These are phyloP conservation scores for Mormoops blainvillei DNA, from an alignment of 2,113 vertebrate species.

Conservation along the genomic window DNA sequence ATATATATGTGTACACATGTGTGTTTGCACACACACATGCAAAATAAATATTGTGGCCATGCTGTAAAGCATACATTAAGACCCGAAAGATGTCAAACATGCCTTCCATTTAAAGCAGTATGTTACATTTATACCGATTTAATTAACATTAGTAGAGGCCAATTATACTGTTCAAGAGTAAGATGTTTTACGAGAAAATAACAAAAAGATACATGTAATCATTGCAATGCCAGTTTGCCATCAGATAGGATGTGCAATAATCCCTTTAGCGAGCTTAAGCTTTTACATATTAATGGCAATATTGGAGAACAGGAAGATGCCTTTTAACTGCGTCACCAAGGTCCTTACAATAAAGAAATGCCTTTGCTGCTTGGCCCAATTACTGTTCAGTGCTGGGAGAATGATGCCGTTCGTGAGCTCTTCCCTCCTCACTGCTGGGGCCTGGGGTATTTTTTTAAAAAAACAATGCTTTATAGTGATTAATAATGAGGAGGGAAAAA, in stretches of 20 bases:
- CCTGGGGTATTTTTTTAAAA: conserved; percentile 6
- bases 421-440: background rate
- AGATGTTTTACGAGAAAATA: conserved; percentile 83
- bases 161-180: conserved; percentile 82
- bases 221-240: conserved; percentile 83
- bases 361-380: conserved; percentile 16
- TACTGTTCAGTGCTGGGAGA: conserved; percentile 4
- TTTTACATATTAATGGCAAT: conserved; percentile 86
- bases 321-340: conserved; percentile 17
- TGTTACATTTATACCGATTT: conserved; percentile 75
- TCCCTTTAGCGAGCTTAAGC: conserved; percentile 86
- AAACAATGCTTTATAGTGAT: conserved; percentile 14
- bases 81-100: conserved; percentile 61
- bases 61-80: conserved; percentile 35
- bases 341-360: conserved; percentile 59
- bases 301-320: conserved; percentile 72
- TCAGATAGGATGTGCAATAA: conserved; percentile 84
- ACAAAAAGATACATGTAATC: conserved; percentile 85
- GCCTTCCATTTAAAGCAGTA: conserved; percentile 65
- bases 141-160: conserved; percentile 81
- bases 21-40: background rate
- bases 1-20: background rate
- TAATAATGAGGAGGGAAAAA: conserved; percentile 49
- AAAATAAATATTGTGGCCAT: background rate
- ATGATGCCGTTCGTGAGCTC: background rate